Percentiles rank a stretch among this genome's conserved stretches.
These are phyloP conservation scores for Oncorhynchus keta DNA, from an alignment of 2,113 vertebrate genomes.

Conservation along the genomic window DNA sequence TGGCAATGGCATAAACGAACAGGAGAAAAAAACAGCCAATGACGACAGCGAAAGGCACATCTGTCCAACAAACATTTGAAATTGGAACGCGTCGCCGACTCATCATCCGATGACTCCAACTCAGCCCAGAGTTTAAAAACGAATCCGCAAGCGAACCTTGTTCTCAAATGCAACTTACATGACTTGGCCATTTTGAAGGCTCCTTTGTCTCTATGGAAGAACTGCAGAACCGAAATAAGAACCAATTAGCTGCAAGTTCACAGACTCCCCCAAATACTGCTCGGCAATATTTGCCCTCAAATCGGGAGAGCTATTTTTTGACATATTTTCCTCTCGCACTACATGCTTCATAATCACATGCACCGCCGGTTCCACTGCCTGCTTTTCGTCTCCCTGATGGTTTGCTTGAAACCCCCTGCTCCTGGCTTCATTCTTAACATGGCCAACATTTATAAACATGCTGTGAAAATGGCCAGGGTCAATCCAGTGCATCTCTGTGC, in stretches of 20 bases:
- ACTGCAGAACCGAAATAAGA: no score
- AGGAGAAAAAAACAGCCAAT: constrained; percentile 34
- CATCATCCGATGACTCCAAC: neutral
- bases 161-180: neutral
- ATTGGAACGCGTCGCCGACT: neutral
- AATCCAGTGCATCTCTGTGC: neutral
- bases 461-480: neutral
- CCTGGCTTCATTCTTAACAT: constrained; percentile 7
- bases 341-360: constrained; percentile 17
- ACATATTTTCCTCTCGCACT: neutral
- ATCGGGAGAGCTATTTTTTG: neutral
- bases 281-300: neutral
- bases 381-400: constrained; percentile 23
- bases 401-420: constrained; percentile 2
- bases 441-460: constrained; percentile 31
- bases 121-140: neutral
- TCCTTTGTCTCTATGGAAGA: no score
- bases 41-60: constrained; percentile 33
- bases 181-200: no score
- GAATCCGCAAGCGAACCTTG: neutral
- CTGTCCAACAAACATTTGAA: constrained; percentile 12
- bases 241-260: neutral
- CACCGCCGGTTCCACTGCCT: constrained; percentile 5
- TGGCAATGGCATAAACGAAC: constrained; percentile 41
- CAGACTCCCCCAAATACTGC: neutral